phyloP scores from a whole-genome alignment of 2,797 vertebrate species.

The Botia kubotai region DNA sequence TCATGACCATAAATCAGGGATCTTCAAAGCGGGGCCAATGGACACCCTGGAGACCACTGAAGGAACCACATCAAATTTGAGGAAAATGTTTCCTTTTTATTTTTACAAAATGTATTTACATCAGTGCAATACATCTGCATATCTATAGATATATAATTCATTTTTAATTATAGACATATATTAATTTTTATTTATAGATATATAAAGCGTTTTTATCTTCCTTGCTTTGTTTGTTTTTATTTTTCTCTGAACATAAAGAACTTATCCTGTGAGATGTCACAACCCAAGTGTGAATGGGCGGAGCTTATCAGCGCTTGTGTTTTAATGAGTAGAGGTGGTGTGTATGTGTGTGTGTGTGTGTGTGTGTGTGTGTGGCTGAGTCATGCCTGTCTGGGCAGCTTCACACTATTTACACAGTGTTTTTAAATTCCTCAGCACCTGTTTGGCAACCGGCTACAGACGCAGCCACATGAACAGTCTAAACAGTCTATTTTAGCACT shows the following conservation, averaged over 20 bases:
- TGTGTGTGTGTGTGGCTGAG: background rate
- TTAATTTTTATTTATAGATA: too few relatives aligned
- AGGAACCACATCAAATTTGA: too few relatives aligned
- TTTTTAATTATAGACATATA: too few relatives aligned
- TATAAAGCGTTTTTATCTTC: background rate
- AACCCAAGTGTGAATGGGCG: background rate
- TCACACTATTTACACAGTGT: constrained; percentile 2
- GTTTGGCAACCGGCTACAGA: background rate
- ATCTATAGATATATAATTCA: too few relatives aligned
- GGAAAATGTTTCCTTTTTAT: too few relatives aligned
- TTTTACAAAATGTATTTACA: too few relatives aligned
- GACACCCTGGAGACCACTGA: too few relatives aligned
- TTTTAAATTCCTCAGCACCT: constrained; percentile 15
- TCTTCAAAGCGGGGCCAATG: too few relatives aligned
- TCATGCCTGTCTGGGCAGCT: background rate
- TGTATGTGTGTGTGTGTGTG: background rate
- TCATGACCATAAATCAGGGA: too few relatives aligned
- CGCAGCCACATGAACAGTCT: background rate
- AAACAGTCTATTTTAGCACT: too few relatives aligned
- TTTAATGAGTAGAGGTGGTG: constrained; percentile 9
- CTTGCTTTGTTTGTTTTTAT: background rate
- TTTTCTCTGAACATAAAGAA: too few relatives aligned
- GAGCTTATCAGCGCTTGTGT: constrained; percentile 6
- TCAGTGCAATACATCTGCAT: too few relatives aligned
- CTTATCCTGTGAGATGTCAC: background rate